Base-by-base conservation (phyloP, 2,113 vertebrate species). In the Gorsachius goisagi region DNA sequence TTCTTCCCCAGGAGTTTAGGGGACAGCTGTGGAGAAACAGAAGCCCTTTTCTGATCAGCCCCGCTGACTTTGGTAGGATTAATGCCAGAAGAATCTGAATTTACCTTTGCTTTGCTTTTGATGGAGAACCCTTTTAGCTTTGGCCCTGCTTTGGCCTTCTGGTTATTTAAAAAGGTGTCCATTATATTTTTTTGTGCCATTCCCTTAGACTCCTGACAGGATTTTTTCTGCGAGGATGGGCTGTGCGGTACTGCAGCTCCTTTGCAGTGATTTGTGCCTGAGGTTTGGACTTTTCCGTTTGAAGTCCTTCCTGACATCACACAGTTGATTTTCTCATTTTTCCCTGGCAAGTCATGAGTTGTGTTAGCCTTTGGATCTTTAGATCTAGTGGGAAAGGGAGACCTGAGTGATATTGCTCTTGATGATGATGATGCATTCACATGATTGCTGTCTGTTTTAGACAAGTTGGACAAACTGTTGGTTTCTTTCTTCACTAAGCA, bases 61-160 rank as follows among this genome's bases (percentile, higher is more conserved):
- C 95, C 98, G n/a, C 92, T 95, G 15, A 85, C 85, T 94, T 96
- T 98, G 9, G 87, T 64, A 7, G 76, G 3, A 85, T 76, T 96
- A 12, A 91, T 26, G 6, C 92, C 77, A 28, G 90, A 76, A 60
- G 88, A 85, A 78, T 99, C 98, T 6, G 71, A 39, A 56, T 94
- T 92, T 72, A 82, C 50, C 91, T 97, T 98, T 92, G 94, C 95
- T 94, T 97, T 98, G 90, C 96, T 98, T 95, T 98, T 99, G 89
- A 98, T 95, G 66, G 88, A 98, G 19, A 98, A 97, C 11, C 98
- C 98, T 95, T 98, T 99, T 16, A 99, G 94, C 96, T 98, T 99
- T 45, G 98, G 97, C 32, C 97, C 96, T 16, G 95, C 82, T 92
- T 94, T 98, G 62, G 97, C 53, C 66, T 98, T 98, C 69, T 97